Conservation (phyloP, 2,888 invertebrate genomes). For the Drosophila formosana region DNA sequence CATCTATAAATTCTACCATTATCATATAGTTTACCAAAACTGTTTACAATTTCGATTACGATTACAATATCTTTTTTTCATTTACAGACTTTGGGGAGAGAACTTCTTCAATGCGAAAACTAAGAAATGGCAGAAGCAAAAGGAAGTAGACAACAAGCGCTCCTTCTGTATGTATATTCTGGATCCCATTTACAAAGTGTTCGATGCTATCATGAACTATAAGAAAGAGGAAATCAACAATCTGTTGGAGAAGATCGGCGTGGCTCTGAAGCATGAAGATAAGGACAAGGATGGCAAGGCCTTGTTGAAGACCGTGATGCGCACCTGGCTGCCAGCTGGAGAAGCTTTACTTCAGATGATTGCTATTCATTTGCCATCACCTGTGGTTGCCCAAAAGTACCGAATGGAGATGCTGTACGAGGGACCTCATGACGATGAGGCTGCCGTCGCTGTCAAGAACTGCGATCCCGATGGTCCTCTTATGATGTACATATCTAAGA, state of each 20-base stretch:
- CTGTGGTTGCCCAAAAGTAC: constrained; percentile 99
- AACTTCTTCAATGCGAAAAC: constrained; percentile 99
- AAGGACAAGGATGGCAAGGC: constrained; percentile 98
- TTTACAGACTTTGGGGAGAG: constrained; percentile 94
- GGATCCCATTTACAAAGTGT: constrained; percentile 99
- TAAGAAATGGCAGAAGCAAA: constrained; percentile 99
- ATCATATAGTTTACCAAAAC: too few relatives aligned
- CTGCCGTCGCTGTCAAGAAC: constrained; percentile 94
- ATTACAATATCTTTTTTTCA: not conserved
- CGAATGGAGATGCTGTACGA: constrained; percentile 99
- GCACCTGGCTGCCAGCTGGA: constrained; percentile 99
- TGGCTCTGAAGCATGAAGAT: constrained; percentile 97
- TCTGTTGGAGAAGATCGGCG: constrained; percentile 95
- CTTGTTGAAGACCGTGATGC: constrained; percentile 98
- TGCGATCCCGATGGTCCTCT: constrained; percentile 99
- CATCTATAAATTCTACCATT: too few relatives aligned
- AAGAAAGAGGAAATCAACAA: constrained; percentile 96
- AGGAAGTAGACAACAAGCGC: constrained; percentile 96
- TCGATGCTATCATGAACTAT: constrained; percentile 93
- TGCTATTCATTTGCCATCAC: constrained; percentile 99
- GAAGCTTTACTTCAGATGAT: constrained; percentile 99
- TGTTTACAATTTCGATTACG: not conserved
- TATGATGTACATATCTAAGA: constrained; percentile 99
- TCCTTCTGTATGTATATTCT: constrained; percentile 99
- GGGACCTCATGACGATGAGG: constrained; percentile 98